Conservation (phyloP, 1,140 invertebrate species). For the Drosophila albomicans region DNA sequence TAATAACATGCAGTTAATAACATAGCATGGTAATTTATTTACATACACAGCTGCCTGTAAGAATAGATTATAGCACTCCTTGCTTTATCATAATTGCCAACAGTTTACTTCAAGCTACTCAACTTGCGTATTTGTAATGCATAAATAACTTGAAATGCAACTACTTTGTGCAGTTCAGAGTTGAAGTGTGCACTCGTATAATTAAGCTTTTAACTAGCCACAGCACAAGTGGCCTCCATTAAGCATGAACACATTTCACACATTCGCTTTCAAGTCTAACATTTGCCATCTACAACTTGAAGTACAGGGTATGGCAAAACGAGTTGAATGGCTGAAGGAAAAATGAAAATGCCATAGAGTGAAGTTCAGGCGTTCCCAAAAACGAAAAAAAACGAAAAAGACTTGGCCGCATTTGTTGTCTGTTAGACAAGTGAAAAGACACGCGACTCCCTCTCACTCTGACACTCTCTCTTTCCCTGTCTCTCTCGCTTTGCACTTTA, state of each 20-base stretch:
- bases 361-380: slow-evolving; percentile 27
- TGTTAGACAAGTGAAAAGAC: slow-evolving; percentile 67
- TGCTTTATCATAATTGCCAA: background rate
- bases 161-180: background rate
- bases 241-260: background rate
- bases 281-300: background rate
- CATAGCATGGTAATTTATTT: background rate
- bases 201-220: slow-evolving; percentile 8
- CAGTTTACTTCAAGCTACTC: background rate
- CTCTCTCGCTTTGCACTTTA: slow-evolving; percentile 53
- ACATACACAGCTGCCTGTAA: too few relatives aligned
- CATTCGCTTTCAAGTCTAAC: background rate
- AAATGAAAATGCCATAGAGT: slow-evolving; percentile 11
- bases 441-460: slow-evolving; percentile 4
- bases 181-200: background rate
- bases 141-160: background rate
- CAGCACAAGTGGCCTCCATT: slow-evolving; percentile 2
- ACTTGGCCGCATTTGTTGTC: slow-evolving; percentile 35
- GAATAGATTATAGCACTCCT: too few relatives aligned
- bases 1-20: slow-evolving; percentile 5
- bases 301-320: slow-evolving; percentile 1
- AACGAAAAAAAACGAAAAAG: background rate
- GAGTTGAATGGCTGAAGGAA: slow-evolving; percentile 7
- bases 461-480: slow-evolving; percentile 17
- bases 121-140: background rate